Percentiles rank a stretch among this genome's conserved stretches.
Evolutionary conservation across 1,140 invertebrate genomes (phyloP).

Genomic region (Zaprionus tsacasi): DNA sequence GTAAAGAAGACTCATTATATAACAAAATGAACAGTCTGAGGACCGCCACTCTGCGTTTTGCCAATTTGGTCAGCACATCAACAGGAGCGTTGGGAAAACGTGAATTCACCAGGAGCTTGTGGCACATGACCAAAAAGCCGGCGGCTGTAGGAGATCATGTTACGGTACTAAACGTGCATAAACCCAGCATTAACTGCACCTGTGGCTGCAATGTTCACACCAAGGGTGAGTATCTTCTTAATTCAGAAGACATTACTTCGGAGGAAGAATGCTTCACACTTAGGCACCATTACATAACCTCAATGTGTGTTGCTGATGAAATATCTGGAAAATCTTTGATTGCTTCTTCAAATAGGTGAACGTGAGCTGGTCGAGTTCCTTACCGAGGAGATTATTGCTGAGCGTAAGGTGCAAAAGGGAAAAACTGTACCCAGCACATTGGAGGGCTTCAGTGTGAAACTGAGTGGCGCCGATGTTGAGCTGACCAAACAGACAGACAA

Average conservation of each 20-base stretch:
- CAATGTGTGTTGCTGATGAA: constrained; percentile 48
- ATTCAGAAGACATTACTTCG: neutral
- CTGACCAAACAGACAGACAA: constrained; percentile 89
- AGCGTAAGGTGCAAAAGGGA: constrained; percentile 91
- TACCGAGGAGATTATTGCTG: constrained; percentile 94
- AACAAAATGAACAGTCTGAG: constrained; percentile 89
- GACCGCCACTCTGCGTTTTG: constrained; percentile 86
- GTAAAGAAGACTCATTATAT: constrained; percentile 57
- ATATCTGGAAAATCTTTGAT: neutral
- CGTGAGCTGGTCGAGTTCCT: constrained; percentile 94
- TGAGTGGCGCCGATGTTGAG: constrained; percentile 91
- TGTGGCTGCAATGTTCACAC: constrained; percentile 89
- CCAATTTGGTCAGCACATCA: constrained; percentile 84
- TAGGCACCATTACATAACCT: constrained; percentile 71
- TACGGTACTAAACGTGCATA: constrained; percentile 75
- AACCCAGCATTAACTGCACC: constrained; percentile 85
- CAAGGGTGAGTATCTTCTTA: constrained; percentile 86
- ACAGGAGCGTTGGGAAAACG: constrained; percentile 85
- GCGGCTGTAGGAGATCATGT: constrained; percentile 55
- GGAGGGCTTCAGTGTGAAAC: constrained; percentile 91
- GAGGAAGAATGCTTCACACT: neutral
- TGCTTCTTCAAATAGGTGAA: constrained; percentile 87
- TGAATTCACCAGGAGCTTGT: constrained; percentile 88
- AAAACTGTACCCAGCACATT: constrained; percentile 90
- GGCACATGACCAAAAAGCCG: constrained; percentile 87